phyloP scores from a whole-genome alignment of 2,113 vertebrate species.

The Myodes glareolus region DNA sequence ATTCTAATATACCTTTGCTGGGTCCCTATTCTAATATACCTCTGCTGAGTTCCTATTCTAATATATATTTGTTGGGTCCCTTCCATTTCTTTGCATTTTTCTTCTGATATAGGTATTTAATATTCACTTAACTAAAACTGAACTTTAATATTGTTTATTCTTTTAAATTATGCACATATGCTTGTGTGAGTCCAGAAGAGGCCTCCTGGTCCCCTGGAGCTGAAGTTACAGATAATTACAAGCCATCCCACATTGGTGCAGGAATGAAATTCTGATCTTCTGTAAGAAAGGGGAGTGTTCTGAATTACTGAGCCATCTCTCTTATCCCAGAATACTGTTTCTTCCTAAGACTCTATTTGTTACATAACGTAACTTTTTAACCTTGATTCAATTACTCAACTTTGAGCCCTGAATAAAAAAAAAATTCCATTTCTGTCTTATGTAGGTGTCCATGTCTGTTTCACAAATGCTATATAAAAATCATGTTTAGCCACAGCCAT shows the following conservation, averaged over 20 bases:
- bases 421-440: neutral
- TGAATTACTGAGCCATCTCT: neutral
- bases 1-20: neutral
- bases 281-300: neutral
- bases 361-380: neutral
- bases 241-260: neutral
- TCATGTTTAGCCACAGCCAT: neutral
- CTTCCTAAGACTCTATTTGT: neutral
- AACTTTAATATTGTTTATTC: neutral
- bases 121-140: neutral
- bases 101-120: neutral
- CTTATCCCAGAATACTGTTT: neutral
- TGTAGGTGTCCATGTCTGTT: neutral
- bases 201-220: neutral
- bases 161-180: neutral
- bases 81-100: slow-evolving; percentile 22
- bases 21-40: neutral
- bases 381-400: neutral
- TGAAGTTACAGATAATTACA: neutral
- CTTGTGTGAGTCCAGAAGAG: neutral
- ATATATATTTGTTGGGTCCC: neutral
- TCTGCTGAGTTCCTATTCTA: neutral
- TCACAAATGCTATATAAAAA: neutral
- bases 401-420: neutral
- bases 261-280: neutral